Evolutionary conservation across 2,113 vertebrate species (phyloP).

Genomic region (Corythaeola cristata): DNA sequence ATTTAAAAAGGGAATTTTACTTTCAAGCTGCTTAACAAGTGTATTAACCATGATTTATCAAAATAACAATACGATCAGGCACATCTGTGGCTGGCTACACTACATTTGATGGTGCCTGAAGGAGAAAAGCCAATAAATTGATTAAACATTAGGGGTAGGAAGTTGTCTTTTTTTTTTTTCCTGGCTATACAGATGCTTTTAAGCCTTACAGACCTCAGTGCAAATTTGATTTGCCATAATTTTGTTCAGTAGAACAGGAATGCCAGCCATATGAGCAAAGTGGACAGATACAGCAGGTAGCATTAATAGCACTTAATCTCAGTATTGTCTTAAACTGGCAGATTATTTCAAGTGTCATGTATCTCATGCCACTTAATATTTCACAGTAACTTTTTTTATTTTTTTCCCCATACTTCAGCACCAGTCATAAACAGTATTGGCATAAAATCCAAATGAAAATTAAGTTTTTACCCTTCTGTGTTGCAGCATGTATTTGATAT

Average conservation of each 20-base stretch:
- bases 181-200: not conserved
- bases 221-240: not conserved
- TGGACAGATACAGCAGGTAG: not conserved
- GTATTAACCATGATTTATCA: not conserved
- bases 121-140: not conserved
- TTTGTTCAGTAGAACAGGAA: slow-evolving; percentile 6
- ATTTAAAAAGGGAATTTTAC: not conserved
- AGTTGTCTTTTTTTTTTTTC: not conserved
- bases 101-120: not conserved
- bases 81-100: not conserved
- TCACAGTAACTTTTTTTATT: not conserved
- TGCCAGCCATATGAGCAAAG: not conserved
- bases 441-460: not conserved
- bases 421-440: not conserved
- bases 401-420: not conserved
- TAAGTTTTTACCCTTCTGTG: not conserved
- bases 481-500: not conserved
- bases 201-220: not conserved
- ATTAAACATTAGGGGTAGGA: not conserved
- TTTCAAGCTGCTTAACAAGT: not conserved
- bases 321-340: not conserved
- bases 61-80: not conserved
- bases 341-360: not conserved
- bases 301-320: not conserved
- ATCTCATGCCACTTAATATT: not conserved